phyloP scores from a whole-genome alignment of 2,113 vertebrate species.

The Emydura subglobosa region DNA sequence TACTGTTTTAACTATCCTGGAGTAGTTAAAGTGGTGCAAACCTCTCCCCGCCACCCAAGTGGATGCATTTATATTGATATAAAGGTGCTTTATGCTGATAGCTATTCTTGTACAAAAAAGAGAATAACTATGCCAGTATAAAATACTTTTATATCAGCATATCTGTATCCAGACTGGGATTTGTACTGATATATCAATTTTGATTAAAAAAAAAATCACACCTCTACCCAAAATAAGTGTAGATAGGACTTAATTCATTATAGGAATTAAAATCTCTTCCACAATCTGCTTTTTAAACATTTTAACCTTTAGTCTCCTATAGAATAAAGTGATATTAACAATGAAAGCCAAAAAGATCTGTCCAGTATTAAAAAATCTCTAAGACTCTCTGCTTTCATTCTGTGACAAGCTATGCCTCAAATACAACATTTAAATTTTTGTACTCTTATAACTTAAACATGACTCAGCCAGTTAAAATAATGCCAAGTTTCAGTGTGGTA shows the following conservation, averaged over 20 bases:
- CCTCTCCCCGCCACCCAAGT: not conserved
- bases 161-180: not conserved
- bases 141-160: not conserved
- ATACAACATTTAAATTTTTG: not conserved
- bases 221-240: not conserved
- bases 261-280: not conserved
- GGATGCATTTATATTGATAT: not conserved
- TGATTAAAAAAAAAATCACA: not conserved
- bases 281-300: not conserved
- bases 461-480: not conserved
- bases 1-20: not conserved
- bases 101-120: not conserved
- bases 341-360: not conserved
- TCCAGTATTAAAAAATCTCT: not conserved
- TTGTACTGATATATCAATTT: not conserved
- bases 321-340: not conserved
- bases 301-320: not conserved
- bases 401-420: fast-evolving
- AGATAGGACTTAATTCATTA: not conserved
- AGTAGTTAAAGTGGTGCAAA: not conserved
- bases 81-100: fast-evolving
- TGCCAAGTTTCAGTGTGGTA: not conserved
- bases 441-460: not conserved
- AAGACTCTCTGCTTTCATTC: fast-evolving
- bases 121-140: not conserved